These are phyloP conservation scores for Pitangus sulphuratus DNA, from an alignment of 2,797 vertebrate genomes.

Conservation along the genomic window DNA sequence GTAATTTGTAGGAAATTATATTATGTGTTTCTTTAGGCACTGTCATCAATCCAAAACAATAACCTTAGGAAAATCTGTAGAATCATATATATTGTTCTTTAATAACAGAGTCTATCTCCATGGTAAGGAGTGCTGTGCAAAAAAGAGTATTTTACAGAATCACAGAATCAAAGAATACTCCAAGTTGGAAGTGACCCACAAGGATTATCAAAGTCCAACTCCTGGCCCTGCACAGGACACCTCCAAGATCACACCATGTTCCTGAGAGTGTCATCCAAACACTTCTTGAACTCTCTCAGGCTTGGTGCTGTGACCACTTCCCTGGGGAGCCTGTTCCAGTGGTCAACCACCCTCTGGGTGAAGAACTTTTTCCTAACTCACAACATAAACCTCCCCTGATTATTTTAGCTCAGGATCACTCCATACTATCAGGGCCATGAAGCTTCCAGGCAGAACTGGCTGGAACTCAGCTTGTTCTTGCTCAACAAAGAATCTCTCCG, in stretches of 20 bases:
- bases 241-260: too few species aligned
- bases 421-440: background rate
- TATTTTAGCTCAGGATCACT: background rate
- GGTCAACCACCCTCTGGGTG: background rate
- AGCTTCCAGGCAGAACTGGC: background rate
- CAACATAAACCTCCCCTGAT: background rate
- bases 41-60: background rate
- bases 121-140: background rate
- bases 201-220: background rate
- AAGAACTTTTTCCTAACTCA: background rate
- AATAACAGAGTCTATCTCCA: background rate
- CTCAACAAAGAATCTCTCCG: background rate
- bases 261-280: background rate
- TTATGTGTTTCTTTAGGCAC: constrained; percentile 14
- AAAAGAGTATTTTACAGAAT: background rate
- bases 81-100: background rate
- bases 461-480: background rate
- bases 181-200: background rate
- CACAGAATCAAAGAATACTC: background rate
- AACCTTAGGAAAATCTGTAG: background rate
- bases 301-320: background rate
- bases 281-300: background rate
- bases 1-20: constrained; percentile 9
- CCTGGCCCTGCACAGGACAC: background rate
- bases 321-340: background rate